Conservation (phyloP, 2,888 invertebrate species). For the Formica aserva region DNA sequence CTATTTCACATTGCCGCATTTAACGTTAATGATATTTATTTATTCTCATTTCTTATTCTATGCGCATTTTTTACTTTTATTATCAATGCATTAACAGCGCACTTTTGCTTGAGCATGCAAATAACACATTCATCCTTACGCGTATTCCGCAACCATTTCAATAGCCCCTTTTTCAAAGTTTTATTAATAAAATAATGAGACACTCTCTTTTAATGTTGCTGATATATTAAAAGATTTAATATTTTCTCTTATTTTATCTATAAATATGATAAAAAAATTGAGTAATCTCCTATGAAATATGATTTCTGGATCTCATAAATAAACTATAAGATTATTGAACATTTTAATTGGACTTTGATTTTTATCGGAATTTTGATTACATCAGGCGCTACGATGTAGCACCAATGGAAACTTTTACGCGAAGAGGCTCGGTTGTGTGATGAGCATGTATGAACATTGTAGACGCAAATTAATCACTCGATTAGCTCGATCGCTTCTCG, state of each 20-base stretch:
- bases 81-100: conserved; percentile 7
- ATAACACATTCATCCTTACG: neutral
- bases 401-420: conserved; percentile 21
- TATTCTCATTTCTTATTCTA: conserved; percentile 31
- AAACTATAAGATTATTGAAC: neutral
- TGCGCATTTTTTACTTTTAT: neutral
- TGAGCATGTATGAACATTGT: neutral
- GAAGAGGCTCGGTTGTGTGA: neutral
- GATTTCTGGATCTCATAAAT: neutral
- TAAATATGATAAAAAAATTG: neutral
- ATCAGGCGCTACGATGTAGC: neutral
- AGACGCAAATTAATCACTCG: conserved; percentile 32
- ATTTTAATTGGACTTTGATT: neutral
- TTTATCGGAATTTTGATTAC: neutral
- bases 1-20: neutral
- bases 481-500: conserved; percentile 4
- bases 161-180: neutral
- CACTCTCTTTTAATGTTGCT: neutral
- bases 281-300: neutral
- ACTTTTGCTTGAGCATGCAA: conserved; percentile 3
- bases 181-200: conserved; percentile 3
- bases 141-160: neutral
- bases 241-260: neutral
- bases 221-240: neutral
- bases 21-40: conserved; percentile 23